Evolutionary conservation across 1,140 invertebrate genomes (phyloP), one percentile per base, ranked within the genome.

Genomic region (Nasonia longicornis): DNA sequence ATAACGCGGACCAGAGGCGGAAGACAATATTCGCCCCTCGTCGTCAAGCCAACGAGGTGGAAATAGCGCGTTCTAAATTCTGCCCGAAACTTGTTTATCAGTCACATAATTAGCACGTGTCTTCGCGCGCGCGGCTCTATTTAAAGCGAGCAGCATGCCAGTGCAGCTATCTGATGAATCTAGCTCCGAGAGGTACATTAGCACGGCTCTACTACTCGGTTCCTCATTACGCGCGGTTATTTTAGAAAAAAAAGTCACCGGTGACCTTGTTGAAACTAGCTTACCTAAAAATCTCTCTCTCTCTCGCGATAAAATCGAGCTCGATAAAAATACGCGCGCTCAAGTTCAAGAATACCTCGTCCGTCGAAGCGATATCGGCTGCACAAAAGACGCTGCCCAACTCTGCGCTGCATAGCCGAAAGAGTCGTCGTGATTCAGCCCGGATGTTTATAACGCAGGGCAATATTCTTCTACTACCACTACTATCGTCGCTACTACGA

Each of bases 361-460:
- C 31, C 31, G 1, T 45, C 42, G 26, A 26, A 26, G 45, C 45
- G 45, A 2, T 12, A 3, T 11, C 14, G 11, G 14, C 14, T 10
- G 45, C 45, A 48, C 12, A 48, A 48, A 14, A 48, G 8, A 26
- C 31, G 64, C 22, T 16, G 22, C 8, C 22, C 64, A 26, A 26
- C 26, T 67, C 20, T 16, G 26, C 3, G 26, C 22, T 67, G 64
- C 22, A 67, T 29, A 67, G 22, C 11, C 26, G 66, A 31, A 14
- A 35, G 26, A 73, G 58, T 6, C 16, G 52, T 3, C 42, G 71
- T 35, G 79, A 67, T 80, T 74, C 71, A 80, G 29, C 58, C 42
- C 12, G 72, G 42, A 74, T 72, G 66, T 66, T 73, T 79, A 63
- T 73, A 64, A 79, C 10, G 2, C 29, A 22, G 6, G 10, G 38